phyloP scores from a whole-genome alignment of 2,113 vertebrate species.

The Pimephales promelas region DNA sequence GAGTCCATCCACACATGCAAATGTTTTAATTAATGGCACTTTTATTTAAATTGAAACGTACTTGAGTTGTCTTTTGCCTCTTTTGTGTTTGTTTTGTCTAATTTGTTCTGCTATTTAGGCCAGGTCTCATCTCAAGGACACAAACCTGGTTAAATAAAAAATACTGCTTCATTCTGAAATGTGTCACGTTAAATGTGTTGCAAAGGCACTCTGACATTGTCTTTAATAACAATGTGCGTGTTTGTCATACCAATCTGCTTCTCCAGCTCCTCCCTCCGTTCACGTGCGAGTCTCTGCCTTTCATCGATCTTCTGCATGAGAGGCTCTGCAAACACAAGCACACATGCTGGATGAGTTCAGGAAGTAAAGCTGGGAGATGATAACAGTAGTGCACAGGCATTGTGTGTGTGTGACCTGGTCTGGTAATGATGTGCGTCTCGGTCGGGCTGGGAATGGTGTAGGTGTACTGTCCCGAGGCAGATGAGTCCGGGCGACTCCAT shows the following conservation, averaged over 20 bases:
- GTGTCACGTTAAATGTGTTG: neutral
- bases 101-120: too few species aligned
- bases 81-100: too few species aligned
- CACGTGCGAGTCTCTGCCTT: constrained; percentile 87
- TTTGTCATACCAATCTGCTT: constrained; percentile 84
- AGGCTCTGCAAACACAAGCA: constrained; percentile 73
- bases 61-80: too few species aligned
- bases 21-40: too few species aligned
- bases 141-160: too few species aligned
- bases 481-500: constrained; percentile 64
- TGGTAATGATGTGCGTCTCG: constrained; percentile 51
- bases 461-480: constrained; percentile 75
- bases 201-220: neutral
- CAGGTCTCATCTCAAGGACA: too few species aligned
- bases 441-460: constrained; percentile 55
- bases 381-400: constrained; percentile 44
- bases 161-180: neutral
- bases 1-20: too few species aligned
- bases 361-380: neutral
- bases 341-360: neutral
- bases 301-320: constrained; percentile 88
- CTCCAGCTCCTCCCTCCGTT: constrained; percentile 88
- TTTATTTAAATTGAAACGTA: too few species aligned
- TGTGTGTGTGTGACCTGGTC: constrained; percentile 60
- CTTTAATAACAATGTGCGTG: neutral